Evolutionary conservation across 2,113 vertebrate genomes (phyloP).

Genomic region (Bubo blakistoni): DNA sequence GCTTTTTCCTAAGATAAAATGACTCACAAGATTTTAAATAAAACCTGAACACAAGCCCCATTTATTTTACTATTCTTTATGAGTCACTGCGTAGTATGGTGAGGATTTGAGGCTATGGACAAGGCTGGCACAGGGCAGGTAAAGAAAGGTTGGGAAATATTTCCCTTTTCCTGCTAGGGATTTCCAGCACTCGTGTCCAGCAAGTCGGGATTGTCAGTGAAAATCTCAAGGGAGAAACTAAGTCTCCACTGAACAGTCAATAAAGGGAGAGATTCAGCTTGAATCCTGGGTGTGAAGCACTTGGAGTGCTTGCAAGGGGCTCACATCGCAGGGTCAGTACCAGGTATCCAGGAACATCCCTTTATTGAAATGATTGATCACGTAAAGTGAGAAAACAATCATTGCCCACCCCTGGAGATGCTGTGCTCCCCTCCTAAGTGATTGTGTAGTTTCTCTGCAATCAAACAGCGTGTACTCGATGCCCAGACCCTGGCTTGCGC

Average conservation of each 20-base stretch:
- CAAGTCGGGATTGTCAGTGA: neutral
- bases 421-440: neutral
- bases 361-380: neutral
- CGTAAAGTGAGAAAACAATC: neutral
- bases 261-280: neutral
- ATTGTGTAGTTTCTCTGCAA: neutral
- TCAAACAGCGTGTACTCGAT: neutral
- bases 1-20: neutral
- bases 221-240: neutral
- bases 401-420: accelerated
- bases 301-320: neutral
- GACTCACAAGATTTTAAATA: neutral
- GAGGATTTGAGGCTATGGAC: neutral
- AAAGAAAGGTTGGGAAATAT: neutral
- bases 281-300: neutral
- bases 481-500: neutral
- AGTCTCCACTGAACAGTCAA: neutral
- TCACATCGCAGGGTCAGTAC: neutral
- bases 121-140: neutral
- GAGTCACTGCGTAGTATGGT: neutral
- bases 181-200: neutral
- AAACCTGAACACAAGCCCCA: neutral
- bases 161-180: neutral
- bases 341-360: neutral
- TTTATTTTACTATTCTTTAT: neutral